Conservation (phyloP, 2,113 vertebrate genomes). For the Erpornis zantholeuca region DNA sequence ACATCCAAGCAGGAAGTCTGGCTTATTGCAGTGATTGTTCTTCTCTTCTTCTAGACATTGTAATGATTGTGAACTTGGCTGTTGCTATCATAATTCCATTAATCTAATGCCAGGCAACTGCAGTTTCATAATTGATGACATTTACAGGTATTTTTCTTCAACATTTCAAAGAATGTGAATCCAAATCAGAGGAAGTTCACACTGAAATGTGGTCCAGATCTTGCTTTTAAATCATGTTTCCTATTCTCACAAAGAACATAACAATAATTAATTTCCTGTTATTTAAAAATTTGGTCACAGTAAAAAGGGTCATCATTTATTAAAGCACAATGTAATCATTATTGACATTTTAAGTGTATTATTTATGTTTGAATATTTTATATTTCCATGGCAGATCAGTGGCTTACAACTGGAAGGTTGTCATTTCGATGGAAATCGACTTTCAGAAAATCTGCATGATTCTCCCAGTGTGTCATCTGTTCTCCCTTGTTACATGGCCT, state of each 20-base stretch:
- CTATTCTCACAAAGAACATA: conserved; percentile 4
- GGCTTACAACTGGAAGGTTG: conserved; percentile 94
- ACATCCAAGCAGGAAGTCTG: neutral
- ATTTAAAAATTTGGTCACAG: neutral
- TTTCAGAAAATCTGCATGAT: conserved; percentile 91
- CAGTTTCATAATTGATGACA: conserved; percentile 10
- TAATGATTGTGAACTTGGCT: conserved; percentile 12
- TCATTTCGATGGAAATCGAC: conserved; percentile 88
- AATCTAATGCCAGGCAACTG: conserved; percentile 14
- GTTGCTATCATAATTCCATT: conserved; percentile 27
- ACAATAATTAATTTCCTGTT: conserved; percentile 36
- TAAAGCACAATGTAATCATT: neutral
- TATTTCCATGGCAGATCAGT: conserved; percentile 78
- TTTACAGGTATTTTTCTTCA: conserved; percentile 12
- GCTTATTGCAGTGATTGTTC: neutral
- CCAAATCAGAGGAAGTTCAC: conserved; percentile 8
- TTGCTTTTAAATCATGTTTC: conserved; percentile 19
- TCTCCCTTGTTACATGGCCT: conserved; percentile 91
- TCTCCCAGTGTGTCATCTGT: conserved; percentile 92
- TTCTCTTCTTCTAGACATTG: neutral
- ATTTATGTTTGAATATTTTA: neutral
- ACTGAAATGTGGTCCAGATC: neutral
- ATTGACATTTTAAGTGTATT: neutral
- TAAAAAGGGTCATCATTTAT: neutral
- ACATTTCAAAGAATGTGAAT: conserved; percentile 20